Conservation (phyloP, 2,888 invertebrate genomes). For the Drosophila parthenogenetica region DNA sequence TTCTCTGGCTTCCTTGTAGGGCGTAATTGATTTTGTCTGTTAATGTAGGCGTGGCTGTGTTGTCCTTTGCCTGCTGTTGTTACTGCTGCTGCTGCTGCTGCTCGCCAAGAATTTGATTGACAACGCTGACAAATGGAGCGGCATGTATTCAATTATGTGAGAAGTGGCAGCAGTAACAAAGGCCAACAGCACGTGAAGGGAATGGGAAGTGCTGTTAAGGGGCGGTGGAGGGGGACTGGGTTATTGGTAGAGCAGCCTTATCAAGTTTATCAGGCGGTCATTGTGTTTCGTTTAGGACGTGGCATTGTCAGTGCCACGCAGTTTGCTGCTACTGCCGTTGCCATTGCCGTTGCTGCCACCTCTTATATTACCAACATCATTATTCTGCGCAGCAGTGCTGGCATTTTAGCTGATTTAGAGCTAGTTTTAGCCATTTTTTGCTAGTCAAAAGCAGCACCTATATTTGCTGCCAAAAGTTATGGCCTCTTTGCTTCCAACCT, state of each 20-base stretch:
- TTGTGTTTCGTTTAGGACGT: constrained; percentile 60
- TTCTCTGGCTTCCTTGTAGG: constrained; percentile 13
- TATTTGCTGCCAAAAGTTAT: too few relatives aligned
- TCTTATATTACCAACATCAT: constrained; percentile 41
- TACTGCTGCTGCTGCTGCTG: not conserved
- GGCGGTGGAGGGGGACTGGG: not conserved
- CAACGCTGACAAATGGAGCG: constrained; percentile 75
- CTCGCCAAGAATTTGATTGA: constrained; percentile 64
- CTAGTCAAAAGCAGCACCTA: too few relatives aligned
- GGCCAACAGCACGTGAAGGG: constrained; percentile 28
- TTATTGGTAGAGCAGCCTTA: constrained; percentile 47
- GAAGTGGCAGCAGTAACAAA: constrained; percentile 53
- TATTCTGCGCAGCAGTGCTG: constrained; percentile 1
- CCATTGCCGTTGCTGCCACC: constrained; percentile 8
- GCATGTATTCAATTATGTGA: constrained; percentile 64
- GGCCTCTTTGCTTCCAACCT: not conserved
- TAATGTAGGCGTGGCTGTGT: constrained; percentile 35
- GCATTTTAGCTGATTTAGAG: not conserved
- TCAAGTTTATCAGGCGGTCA: constrained; percentile 65
- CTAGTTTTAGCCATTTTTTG: not conserved
- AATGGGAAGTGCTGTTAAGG: not conserved
- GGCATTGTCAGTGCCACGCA: constrained; percentile 54
- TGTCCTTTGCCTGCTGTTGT: constrained; percentile 6
- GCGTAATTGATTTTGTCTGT: constrained; percentile 70
- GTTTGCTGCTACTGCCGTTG: constrained; percentile 8